Percentiles rank a stretch among this genome's conserved stretches.
Evolutionary conservation across 2,888 invertebrate species (phyloP).

Genomic region (Sylvicola fuscatus): DNA sequence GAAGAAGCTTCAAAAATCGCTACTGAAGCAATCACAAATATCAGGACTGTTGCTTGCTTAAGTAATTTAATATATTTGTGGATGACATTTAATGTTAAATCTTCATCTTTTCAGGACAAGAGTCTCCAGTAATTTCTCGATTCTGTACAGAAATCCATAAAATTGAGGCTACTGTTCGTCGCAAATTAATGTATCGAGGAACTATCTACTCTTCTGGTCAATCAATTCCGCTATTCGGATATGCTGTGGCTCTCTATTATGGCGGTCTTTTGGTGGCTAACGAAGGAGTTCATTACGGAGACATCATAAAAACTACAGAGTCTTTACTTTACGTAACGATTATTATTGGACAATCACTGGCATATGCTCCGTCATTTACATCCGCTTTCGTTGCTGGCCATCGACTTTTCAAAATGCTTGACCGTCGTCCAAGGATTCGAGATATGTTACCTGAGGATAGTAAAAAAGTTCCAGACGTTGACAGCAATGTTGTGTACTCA

Average conservation of each 20-base stretch:
- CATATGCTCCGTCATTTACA: conserved; percentile 58
- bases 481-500: conserved; percentile 35
- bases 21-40: conserved; percentile 50
- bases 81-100: not conserved
- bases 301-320: conserved; percentile 43
- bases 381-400: conserved; percentile 51
- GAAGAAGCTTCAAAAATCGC: conserved; percentile 50
- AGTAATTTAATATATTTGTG: conserved; percentile 10
- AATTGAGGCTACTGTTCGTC: conserved; percentile 29
- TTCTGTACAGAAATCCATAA: conserved; percentile 35
- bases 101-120: conserved; percentile 26
- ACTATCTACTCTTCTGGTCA: conserved; percentile 49
- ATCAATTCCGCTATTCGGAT: conserved; percentile 48
- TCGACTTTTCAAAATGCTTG: conserved; percentile 41
- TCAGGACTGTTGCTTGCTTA: conserved; percentile 47
- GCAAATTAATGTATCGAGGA: conserved; percentile 40
- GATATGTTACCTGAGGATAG: conserved; percentile 11
- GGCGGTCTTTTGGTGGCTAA: conserved; percentile 48
- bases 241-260: conserved; percentile 49
- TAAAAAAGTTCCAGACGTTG: conserved; percentile 5
- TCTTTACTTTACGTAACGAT: conserved; percentile 50
- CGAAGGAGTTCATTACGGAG: conserved; percentile 37
- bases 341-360: conserved; percentile 60
- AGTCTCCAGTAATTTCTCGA: conserved; percentile 34
- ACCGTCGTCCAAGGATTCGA: conserved; percentile 32